Conservation (phyloP, 2,888 invertebrate species). For the Chrysomela aeneicollis region DNA sequence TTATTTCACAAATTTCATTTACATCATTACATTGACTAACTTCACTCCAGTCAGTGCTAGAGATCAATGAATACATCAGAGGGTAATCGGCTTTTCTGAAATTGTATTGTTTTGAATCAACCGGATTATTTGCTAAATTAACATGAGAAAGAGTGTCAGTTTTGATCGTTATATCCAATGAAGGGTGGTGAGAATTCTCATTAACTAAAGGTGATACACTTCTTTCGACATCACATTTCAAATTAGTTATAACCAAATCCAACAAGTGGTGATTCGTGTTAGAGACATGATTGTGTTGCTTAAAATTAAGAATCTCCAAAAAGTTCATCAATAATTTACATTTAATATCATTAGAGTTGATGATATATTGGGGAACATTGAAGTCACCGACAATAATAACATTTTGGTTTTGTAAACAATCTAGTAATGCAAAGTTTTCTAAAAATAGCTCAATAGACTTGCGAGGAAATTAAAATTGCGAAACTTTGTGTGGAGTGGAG, state of each 20-base stretch:
- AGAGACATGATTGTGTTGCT: conserved; percentile 5
- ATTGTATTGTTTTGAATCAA: not conserved
- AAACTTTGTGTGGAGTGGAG: too few relatives aligned
- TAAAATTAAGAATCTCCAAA: not conserved
- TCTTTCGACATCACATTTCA: not conserved
- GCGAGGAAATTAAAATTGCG: too few relatives aligned
- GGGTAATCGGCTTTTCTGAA: conserved; percentile 9
- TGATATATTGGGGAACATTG: conserved; percentile 2
- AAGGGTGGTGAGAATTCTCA: not conserved
- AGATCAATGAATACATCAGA: conserved; percentile 5
- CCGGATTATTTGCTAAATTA: not conserved
- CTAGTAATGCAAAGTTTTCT: conserved; percentile 1
- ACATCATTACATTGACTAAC: not conserved
- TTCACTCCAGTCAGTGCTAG: conserved; percentile 2
- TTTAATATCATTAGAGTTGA: not conserved
- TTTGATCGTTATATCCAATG: not conserved
- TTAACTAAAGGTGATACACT: not conserved
- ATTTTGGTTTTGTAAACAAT: conserved; percentile 4
- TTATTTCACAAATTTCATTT: not conserved
- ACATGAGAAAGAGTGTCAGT: not conserved
- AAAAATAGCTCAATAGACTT: conserved; percentile 16
- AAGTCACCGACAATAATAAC: conserved; percentile 21
- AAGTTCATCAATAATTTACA: not conserved
- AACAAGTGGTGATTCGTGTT: conserved; percentile 2
- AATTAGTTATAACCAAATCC: conserved; percentile 2